Percentiles rank a stretch among this genome's conserved stretches.
Conservation (phyloP, 1,140 invertebrate species). For the Solen grandis region DNA sequence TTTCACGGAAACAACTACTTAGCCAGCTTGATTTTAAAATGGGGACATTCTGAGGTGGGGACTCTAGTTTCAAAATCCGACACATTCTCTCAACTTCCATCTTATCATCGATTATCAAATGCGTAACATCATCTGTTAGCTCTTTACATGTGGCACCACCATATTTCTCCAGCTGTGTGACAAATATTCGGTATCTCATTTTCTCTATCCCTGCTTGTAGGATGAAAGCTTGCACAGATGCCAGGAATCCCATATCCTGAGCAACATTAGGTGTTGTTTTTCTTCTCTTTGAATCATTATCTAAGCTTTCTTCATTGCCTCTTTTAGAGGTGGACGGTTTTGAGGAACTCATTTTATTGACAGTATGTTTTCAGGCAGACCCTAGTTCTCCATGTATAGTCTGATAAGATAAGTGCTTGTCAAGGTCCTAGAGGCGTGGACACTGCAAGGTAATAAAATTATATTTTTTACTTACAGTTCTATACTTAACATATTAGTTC, state of each 20-base stretch:
- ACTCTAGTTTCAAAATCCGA: conserved; percentile 70
- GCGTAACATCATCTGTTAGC: conserved; percentile 56
- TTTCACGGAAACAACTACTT: conserved; percentile 72
- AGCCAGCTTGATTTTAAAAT: conserved; percentile 78
- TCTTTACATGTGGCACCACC: conserved; percentile 65
- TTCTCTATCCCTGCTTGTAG: conserved; percentile 77
- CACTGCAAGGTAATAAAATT: too few relatives aligned
- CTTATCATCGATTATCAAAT: conserved; percentile 77
- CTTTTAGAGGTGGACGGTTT: not conserved
- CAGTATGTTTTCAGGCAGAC: too few relatives aligned
- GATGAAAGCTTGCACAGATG: conserved; percentile 64
- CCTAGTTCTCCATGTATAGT: too few relatives aligned
- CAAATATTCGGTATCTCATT: conserved; percentile 74
- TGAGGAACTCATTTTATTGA: not conserved
- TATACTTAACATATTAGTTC: too few relatives aligned
- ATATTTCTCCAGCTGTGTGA: conserved; percentile 71
- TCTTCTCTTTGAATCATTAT: not conserved
- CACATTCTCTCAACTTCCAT: conserved; percentile 73
- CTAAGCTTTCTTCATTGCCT: not conserved
- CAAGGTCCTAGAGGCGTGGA: too few relatives aligned
- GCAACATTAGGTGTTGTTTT: not conserved
- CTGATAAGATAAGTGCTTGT: too few relatives aligned
- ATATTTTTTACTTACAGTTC: too few relatives aligned
- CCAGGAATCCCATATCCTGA: conserved; percentile 47
- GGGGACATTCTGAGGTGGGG: conserved; percentile 54